Evolutionary conservation across 2,888 invertebrate species (phyloP).

Genomic region (Dryococelus australis): DNA sequence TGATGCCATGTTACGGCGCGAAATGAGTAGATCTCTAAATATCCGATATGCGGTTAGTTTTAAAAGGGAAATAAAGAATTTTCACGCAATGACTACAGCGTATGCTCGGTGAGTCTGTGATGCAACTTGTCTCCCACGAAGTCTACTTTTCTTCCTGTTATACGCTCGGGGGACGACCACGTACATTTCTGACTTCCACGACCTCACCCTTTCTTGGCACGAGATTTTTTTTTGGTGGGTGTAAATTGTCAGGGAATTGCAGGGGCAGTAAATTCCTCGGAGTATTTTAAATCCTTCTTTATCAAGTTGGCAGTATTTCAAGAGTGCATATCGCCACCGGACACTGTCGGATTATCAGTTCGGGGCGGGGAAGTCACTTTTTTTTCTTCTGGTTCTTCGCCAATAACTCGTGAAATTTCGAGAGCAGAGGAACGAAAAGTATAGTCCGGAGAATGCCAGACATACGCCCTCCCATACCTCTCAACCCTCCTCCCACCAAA

Average conservation of each 20-base stretch:
- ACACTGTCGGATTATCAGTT: background rate
- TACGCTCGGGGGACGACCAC: background rate
- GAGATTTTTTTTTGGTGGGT: background rate
- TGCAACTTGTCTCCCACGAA: background rate
- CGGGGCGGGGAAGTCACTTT: background rate
- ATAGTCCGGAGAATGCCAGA: too few relatives aligned
- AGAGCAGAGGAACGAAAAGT: too few relatives aligned
- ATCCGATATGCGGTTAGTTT: too few relatives aligned
- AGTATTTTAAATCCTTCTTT: background rate
- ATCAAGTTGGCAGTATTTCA: slow-evolving; percentile 16
- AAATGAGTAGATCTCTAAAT: too few relatives aligned
- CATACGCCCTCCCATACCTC: too few relatives aligned
- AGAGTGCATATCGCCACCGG: background rate
- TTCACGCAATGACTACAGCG: background rate
- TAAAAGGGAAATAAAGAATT: too few relatives aligned
- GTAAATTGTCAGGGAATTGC: background rate
- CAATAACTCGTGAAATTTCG: background rate
- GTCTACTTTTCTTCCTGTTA: background rate
- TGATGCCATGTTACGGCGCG: too few relatives aligned
- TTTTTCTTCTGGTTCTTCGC: background rate
- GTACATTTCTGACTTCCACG: background rate
- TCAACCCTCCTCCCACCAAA: too few relatives aligned
- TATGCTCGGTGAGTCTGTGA: background rate
- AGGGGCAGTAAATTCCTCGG: background rate
- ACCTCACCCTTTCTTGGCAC: background rate